Percentiles rank a stretch among this genome's conserved stretches.
Evolutionary conservation across 2,888 invertebrate genomes (phyloP).

Genomic region (Brachypalpus laphriformis): DNA sequence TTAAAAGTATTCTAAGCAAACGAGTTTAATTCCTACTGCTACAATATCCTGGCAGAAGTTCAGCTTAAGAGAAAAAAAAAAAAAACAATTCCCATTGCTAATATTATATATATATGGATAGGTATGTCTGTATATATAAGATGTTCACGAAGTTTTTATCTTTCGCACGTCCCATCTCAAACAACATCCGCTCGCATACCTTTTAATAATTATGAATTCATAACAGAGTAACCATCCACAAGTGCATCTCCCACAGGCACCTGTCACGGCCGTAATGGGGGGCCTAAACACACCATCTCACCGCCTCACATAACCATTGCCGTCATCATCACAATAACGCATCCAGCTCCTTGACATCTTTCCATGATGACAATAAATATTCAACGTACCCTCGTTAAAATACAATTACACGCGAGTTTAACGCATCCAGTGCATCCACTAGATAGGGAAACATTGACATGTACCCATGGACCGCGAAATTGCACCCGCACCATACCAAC

Average conservation of each 20-base stretch:
- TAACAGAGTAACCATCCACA: neutral
- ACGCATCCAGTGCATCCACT: neutral
- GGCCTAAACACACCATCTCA: neutral
- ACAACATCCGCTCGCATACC: neutral
- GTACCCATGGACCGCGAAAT: conserved; percentile 28
- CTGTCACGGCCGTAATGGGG: conserved; percentile 4
- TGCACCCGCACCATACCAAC: neutral
- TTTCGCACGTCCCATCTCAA: neutral
- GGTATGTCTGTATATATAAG: too few relatives aligned
- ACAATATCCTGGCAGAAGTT: conserved; percentile 37
- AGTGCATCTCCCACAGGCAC: conserved; percentile 5
- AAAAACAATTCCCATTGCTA: neutral
- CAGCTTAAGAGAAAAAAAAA: conserved; percentile 20
- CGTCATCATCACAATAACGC: neutral
- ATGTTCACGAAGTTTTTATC: neutral
- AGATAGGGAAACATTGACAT: conserved; percentile 31
- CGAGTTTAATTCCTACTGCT: neutral
- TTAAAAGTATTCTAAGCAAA: conserved; percentile 12
- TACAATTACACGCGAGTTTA: conserved; percentile 38
- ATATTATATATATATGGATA: too few relatives aligned
- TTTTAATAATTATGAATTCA: conserved; percentile 17
- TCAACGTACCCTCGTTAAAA: conserved; percentile 50
- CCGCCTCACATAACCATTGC: neutral
- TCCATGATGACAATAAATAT: conserved; percentile 50
- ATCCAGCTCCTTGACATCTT: conserved; percentile 20